Conservation (phyloP, 2,113 vertebrate genomes). For the Atlantisia rogersi region DNA sequence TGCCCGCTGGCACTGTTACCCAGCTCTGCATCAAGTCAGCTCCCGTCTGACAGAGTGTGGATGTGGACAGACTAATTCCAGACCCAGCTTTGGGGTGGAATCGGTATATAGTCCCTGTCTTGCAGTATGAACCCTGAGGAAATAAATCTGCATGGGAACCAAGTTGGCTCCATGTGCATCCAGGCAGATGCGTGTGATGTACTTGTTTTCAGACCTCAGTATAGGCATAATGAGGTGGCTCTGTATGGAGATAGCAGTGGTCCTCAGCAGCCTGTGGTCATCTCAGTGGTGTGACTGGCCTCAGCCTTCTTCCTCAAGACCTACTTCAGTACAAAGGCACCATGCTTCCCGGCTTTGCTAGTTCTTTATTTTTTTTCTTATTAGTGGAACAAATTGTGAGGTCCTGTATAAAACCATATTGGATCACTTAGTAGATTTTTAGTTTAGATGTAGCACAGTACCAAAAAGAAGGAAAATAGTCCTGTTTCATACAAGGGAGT, state of each 20-base stretch:
- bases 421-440: background rate
- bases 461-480: background rate
- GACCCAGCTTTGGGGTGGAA: background rate
- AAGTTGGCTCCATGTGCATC: rapidly evolving
- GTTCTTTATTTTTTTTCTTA: background rate
- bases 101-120: no score
- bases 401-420: background rate
- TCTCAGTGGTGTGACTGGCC: background rate
- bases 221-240: background rate
- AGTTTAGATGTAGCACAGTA: background rate
- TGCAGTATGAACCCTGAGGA: background rate
- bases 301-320: background rate
- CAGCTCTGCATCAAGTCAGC: no score
- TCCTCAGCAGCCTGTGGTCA: background rate
- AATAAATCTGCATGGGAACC: background rate
- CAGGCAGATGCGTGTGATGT: background rate
- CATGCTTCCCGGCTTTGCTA: background rate
- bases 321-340: background rate
- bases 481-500: background rate
- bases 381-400: background rate
- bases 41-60: background rate
- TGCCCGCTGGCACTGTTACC: background rate
- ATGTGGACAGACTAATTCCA: background rate
- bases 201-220: background rate
- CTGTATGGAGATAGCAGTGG: background rate